Base-by-base conservation (phyloP, 2,888 invertebrate genomes). In the Synanthedon myopaeformis region DNA sequence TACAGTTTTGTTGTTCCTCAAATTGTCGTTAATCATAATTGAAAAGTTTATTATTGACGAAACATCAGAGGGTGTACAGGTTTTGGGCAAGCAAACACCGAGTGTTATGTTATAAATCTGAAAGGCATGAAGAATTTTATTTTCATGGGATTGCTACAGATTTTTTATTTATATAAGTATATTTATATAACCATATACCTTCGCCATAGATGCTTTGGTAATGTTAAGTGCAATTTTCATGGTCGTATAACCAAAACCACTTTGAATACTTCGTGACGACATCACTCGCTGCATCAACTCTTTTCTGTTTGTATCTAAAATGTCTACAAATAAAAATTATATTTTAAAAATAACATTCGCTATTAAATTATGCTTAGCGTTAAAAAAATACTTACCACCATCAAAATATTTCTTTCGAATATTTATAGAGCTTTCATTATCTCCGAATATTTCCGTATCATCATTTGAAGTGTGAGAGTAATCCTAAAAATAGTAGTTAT, bases 1-100 rank as follows among this genome's bases (percentile, higher is more conserved):
- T 1, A 79, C 61, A 1, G 82, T 76, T 53, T 69, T 76, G 58
- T 80, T 82, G 6, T 74, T 67, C 55, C 79, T 77, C 41, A 82
- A 64, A 55, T 84, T 79, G 55, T 85, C 83, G 57, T 79, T 83
- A 48, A 86, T 72, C 72, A 82, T 82, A 17, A 82, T 75, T 13
- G 86, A 84, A 63, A 89, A 89, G 56, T 80, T 77, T n/a, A 90
- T 64, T 41, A 90, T 69, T 2, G 82, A 76, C 17, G 75, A 67
- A 0, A 89, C 70, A 60, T 90, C 89, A 1, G 77, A 67, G 0
- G 71, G 58, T 0, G 66, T 61, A 61, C 90, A 90, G 41, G 82
- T 76, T 1, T 74, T 67, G 1, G 90, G 90, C 19, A 89, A 61
- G 54, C 90, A 90, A 3, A 89, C 63, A 0, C 88, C 89, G 42